Evolutionary conservation across 2,888 invertebrate genomes (phyloP), one percentile per base, ranked within the genome.

Genomic region (Caradrina clavipalpis): DNA sequence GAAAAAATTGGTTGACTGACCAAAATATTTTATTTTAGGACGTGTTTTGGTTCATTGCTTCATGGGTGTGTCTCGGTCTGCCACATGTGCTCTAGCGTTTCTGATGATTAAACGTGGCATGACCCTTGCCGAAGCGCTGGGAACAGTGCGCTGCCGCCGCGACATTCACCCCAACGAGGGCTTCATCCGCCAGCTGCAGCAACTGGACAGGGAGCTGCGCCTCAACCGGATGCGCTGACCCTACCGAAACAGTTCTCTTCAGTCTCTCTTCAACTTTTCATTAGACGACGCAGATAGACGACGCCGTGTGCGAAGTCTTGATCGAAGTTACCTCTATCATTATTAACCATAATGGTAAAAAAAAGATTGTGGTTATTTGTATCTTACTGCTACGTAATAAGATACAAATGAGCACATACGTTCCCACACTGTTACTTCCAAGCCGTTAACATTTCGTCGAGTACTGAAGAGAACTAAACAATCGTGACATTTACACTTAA

Each of bases 51-150:
- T 98, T 10, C 98, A 98, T 91, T 98, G 98, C 87, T 94, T 98
- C 84, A 97, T 98, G 96, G 98, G 98, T 42, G 97, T 98, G 86
- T 98, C 98, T 2, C 97, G 98, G 11, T 98, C 98, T 51, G 97
- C 98, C 59, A 98, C 98, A 1, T 97, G 98, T 87, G 98, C 98
- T 2, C 93, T 98, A 79, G 98, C 98, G 7, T 98, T 98, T 90
- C 96, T 98, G 72, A 98, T 98, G 98, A 97, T 98, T 84, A 97
- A 97, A 87, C 97, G 97, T 70, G 97, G 97, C 74, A 97, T 98
- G 97, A 94, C 97, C 53, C 97, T 98, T 15, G 95, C 97, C 0
- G 98, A 98, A 81, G 98, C 98, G n/a, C 93, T 98, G 81, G 96
- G 96, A 61, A 96, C 96, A 68, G 97, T 98, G 17, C 97, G 98